These are phyloP conservation scores for Hybognathus amarus DNA, from an alignment of 2,797 vertebrate species.

Conservation along the genomic window DNA sequence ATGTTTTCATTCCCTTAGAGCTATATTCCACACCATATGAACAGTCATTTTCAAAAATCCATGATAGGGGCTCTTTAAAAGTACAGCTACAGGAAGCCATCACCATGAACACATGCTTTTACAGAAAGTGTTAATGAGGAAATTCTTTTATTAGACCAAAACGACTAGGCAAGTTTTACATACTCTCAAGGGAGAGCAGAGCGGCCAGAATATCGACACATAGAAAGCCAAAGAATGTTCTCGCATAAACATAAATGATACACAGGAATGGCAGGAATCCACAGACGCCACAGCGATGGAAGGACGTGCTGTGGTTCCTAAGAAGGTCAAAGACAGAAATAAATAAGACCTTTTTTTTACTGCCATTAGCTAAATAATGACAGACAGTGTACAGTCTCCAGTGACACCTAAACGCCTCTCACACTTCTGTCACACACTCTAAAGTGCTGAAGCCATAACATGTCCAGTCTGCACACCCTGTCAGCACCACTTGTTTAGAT, in stretches of 20 bases:
- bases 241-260: constrained; percentile 3
- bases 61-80: too few species aligned
- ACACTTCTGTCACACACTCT: background rate
- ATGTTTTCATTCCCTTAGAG: too few species aligned
- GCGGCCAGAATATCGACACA: constrained; percentile 14
- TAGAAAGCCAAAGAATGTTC: constrained; percentile 20
- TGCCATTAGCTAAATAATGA: constrained; percentile 11
- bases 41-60: too few species aligned
- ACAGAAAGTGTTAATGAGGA: constrained; percentile 31
- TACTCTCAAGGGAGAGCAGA: constrained; percentile 3
- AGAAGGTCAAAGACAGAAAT: constrained; percentile 50
- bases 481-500: constrained; percentile 28
- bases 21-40: too few species aligned
- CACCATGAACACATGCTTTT: constrained; percentile 7
- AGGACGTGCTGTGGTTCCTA: constrained; percentile 5
- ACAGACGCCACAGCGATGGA: background rate
- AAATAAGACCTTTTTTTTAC: constrained; percentile 30
- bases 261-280: constrained; percentile 23
- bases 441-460: constrained; percentile 8
- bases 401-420: constrained; percentile 3
- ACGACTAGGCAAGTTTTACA: constrained; percentile 9
- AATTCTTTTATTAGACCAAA: constrained; percentile 29
- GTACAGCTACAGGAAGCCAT: constrained; percentile 5
- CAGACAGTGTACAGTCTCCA: background rate
- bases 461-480: constrained; percentile 21